A percentile compares a stretch with the other conserved stretches of the same genome.
These are phyloP conservation scores for Sylvilagus bachmani DNA, from an alignment of 2,113 vertebrate species.

Conservation along the genomic window DNA sequence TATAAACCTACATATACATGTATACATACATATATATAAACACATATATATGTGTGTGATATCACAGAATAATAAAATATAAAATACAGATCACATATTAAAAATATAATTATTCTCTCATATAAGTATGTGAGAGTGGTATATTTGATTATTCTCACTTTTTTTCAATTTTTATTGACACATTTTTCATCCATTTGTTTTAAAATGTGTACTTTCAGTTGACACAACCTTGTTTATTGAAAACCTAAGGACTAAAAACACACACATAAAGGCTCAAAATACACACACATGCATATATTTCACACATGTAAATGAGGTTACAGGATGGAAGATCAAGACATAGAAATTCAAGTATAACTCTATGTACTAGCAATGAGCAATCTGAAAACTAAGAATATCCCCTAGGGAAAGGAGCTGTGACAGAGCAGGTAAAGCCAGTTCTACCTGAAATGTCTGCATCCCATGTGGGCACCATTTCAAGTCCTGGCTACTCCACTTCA, in stretches of 20 bases:
- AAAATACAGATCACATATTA: not conserved
- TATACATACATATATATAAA: too few relatives aligned
- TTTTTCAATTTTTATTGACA: not conserved
- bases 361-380: not conserved
- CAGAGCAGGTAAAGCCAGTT: too few relatives aligned
- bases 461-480: too few relatives aligned
- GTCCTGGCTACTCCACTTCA: too few relatives aligned
- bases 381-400: not conserved
- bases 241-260: not conserved
- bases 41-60: too few relatives aligned
- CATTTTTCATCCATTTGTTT: not conserved
- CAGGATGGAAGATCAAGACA: not conserved
- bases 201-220: not conserved
- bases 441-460: too few relatives aligned
- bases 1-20: not conserved
- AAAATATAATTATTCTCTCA: not conserved
- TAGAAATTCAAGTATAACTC: not conserved
- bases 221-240: not conserved
- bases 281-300: not conserved
- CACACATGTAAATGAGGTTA: not conserved
- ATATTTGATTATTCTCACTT: not conserved
- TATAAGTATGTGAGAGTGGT: not conserved
- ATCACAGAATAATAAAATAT: too few relatives aligned
- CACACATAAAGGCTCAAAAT: too few relatives aligned
- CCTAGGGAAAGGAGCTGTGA: too few relatives aligned